phyloP scores from a whole-genome alignment of 2,113 vertebrate genomes.

The Pachypanchax playfairii region DNA sequence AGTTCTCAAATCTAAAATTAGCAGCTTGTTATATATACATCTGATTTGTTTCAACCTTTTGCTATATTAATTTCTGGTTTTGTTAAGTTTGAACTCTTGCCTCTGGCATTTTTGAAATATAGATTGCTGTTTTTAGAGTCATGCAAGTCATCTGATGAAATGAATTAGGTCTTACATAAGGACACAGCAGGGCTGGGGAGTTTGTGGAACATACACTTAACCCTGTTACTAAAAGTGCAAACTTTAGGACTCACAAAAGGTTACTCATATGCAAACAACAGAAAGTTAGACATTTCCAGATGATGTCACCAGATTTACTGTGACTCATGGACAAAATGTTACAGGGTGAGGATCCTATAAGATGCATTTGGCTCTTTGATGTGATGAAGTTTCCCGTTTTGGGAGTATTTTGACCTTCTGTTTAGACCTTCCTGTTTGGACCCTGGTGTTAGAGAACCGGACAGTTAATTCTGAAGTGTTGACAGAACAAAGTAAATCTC shows the following conservation, averaged over 20 bases:
- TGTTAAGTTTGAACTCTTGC: constrained; percentile 3
- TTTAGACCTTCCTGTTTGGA: constrained; percentile 70
- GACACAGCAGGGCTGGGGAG: neutral
- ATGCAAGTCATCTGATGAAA: neutral
- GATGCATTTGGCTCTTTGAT: constrained; percentile 11
- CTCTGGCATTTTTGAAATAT: neutral
- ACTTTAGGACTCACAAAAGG: constrained; percentile 7
- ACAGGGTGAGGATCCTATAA: neutral
- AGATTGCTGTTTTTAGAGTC: too few relatives aligned
- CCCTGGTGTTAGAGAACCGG: constrained; percentile 64
- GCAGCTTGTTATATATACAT: neutral
- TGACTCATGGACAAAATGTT: constrained; percentile 22
- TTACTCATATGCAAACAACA: constrained; percentile 41
- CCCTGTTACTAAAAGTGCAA: constrained; percentile 7
- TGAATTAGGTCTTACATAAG: neutral
- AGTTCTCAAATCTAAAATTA: neutral
- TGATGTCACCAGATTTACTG: constrained; percentile 20
- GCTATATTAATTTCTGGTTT: neutral
- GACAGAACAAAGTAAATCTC: constrained; percentile 56
- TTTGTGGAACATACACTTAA: constrained; percentile 22
- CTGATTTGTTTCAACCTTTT: neutral
- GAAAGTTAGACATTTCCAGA: constrained; percentile 27
- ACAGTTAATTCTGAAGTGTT: constrained; percentile 58
- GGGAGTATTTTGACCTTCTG: constrained; percentile 36
- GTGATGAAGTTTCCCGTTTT: constrained; percentile 11